A percentile compares a stretch with the other conserved stretches of the same genome.
Evolutionary conservation across 2,113 vertebrate species (phyloP).

Genomic region (Hepsetus odoe): DNA sequence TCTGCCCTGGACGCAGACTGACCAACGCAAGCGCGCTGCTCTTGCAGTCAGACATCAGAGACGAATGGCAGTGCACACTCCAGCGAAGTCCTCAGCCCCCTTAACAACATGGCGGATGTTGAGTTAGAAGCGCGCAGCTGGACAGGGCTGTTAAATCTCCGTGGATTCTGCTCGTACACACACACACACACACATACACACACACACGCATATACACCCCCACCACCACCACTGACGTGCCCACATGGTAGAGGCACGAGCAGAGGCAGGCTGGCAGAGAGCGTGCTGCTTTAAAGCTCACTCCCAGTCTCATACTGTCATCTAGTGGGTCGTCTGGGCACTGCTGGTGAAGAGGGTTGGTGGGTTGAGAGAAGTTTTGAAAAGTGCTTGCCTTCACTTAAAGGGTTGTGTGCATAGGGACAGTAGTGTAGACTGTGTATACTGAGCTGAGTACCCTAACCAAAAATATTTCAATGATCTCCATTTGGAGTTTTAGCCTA

Average conservation of each 20-base stretch:
- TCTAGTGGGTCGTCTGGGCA: not conserved
- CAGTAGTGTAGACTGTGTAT: no score
- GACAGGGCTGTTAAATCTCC: conserved; percentile 44
- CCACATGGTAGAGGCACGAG: not conserved
- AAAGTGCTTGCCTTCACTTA: no score
- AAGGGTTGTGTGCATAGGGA: no score
- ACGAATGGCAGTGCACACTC: not conserved
- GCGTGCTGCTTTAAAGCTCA: not conserved
- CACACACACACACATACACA: not conserved
- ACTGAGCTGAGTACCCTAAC: no score
- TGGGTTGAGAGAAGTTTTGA: no score
- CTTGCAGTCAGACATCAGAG: not conserved
- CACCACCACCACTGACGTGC: not conserved
- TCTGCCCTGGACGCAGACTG: not conserved
- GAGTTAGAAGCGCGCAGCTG: conserved; percentile 61
- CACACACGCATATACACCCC: not conserved
- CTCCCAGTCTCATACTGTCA: not conserved
- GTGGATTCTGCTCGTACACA: not conserved
- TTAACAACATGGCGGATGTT: conserved; percentile 71
- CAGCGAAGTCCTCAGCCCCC: conserved; percentile 57
- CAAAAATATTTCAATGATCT: no score
- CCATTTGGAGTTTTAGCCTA: no score
- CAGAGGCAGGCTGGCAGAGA: not conserved
- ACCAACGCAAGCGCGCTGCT: no score
- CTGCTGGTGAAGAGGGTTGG: no score